Evolutionary conservation across 1,140 invertebrate genomes (phyloP), one percentile per base, ranked within the genome.

Genomic region (Tetragonula clypearis): DNA sequence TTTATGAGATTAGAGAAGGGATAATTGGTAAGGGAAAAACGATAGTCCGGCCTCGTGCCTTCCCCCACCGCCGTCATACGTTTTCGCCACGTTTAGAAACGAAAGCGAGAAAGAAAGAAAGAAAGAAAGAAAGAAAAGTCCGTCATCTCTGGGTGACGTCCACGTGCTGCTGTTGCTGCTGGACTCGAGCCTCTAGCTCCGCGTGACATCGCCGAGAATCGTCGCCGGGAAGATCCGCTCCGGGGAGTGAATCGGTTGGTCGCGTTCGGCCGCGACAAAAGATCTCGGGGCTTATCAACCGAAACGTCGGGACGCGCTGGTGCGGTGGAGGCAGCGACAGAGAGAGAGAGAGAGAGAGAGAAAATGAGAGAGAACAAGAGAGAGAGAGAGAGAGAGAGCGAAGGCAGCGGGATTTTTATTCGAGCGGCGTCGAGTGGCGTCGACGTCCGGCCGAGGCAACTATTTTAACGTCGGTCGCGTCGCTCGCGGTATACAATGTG

Each of bases 401-500:
- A 5, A 26, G 30, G 55, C 53, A 62, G 41, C 30, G 58, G 60
- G 66, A 78, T 77, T 86, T 82, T 86, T 68, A 76, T 77, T 82
- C 49, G 65, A 76, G 21, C 78, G 49, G 79, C 75, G 84, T 84
- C 72, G 75, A 83, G 75, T 82, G 35, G 73, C 58, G 58, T 82
- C 74, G 56, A 86, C 68, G 56, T 68, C 60, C 69, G 66, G 76
- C 71, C 75, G 82, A 68, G 77, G 83, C 86, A 76, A 17, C 74
- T 76, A 88, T 86, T 88, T 89, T 79, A 79, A 86, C 88, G 87
- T 84, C 87, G 86, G 58, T 56, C 86, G 77, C 79, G 83, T 85
- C 83, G 73, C 75, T 68, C 82, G 82, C 82, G 82, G 77, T 84
- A 84, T 84, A 84, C 82, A 84, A 84, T 84, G 82, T 84, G 84